Evolutionary conservation across 2,797 vertebrate species (phyloP).

Genomic region (Hyperoplus lanceolatus): DNA sequence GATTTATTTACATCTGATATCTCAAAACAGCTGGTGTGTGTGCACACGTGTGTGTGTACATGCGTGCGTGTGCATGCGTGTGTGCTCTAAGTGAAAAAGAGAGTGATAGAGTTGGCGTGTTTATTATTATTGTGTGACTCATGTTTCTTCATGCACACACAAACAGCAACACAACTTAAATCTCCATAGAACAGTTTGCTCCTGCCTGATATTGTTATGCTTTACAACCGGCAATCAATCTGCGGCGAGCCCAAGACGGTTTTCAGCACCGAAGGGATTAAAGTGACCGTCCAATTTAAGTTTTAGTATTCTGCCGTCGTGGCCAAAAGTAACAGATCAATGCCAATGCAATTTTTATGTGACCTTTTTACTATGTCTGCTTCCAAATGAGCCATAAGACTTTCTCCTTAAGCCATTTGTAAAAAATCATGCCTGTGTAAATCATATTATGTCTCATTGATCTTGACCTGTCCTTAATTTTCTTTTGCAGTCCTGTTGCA

Average conservation of each 20-base stretch:
- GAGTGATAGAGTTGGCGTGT: conserved; percentile 22
- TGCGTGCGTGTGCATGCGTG: conserved; percentile 13
- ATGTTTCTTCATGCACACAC: conserved; percentile 10
- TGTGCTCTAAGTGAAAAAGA: conserved; percentile 12
- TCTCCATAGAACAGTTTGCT: conserved; percentile 48
- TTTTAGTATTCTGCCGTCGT: conserved; percentile 51
- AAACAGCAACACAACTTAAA: conserved; percentile 37
- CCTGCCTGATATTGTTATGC: conserved; percentile 53
- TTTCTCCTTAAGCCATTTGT: conserved; percentile 35
- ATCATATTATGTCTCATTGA: background rate
- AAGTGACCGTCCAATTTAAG: conserved; percentile 51
- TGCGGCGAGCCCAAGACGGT: conserved; percentile 18
- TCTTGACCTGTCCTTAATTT: background rate
- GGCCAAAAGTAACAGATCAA: conserved; percentile 45
- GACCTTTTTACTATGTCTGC: conserved; percentile 31
- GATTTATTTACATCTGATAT: conserved; percentile 37
- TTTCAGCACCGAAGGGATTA: conserved; percentile 58
- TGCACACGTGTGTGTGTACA: conserved; percentile 5
- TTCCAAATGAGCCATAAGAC: conserved; percentile 44
- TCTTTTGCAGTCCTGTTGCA: background rate
- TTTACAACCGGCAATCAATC: conserved; percentile 61
- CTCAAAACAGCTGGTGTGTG: conserved; percentile 8
- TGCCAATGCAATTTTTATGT: conserved; percentile 41
- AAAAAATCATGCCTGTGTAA: conserved; percentile 27
- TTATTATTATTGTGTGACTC: conserved; percentile 45